Percentiles rank a stretch among this genome's conserved stretches.
phyloP scores from a whole-genome alignment of 1,140 invertebrate genomes.

The Trichonephila clavata region DNA sequence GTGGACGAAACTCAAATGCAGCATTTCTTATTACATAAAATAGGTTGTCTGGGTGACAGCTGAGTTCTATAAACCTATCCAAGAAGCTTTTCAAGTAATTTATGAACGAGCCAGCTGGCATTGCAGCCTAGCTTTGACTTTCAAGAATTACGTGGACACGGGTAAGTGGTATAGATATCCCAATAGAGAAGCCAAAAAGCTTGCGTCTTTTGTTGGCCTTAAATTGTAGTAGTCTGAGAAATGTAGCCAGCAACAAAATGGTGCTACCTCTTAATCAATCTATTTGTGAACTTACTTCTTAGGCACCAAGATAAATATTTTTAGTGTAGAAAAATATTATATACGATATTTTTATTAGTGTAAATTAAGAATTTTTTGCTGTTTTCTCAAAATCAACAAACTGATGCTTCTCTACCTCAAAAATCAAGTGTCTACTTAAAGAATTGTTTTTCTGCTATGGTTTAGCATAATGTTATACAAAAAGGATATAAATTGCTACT shows the following conservation, averaged over 20 bases:
- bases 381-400: too few species aligned
- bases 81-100: slow-evolving; percentile 40
- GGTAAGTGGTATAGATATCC: slow-evolving; percentile 52
- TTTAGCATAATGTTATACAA: too few species aligned
- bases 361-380: too few species aligned
- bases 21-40: not conserved
- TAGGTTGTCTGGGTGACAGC: not conserved
- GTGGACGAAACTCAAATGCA: not conserved
- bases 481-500: too few species aligned
- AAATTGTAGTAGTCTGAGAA: not conserved
- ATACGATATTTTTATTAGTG: not conserved
- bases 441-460: too few species aligned
- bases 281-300: too few species aligned
- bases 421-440: too few species aligned
- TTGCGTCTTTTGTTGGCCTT: not conserved
- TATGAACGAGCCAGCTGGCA: slow-evolving; percentile 54
- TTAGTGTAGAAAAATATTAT: not conserved
- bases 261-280: slow-evolving; percentile 48
- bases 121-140: slow-evolving; percentile 10
- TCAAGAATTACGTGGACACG: slow-evolving; percentile 26
- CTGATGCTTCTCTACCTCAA: too few species aligned
- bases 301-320: not conserved
- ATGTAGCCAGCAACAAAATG: not conserved
- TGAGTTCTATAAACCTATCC: slow-evolving; percentile 38
- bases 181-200: not conserved